These are phyloP conservation scores for Tychaedon coryphoeus DNA, from an alignment of 2,113 vertebrate genomes.

Conservation along the genomic window DNA sequence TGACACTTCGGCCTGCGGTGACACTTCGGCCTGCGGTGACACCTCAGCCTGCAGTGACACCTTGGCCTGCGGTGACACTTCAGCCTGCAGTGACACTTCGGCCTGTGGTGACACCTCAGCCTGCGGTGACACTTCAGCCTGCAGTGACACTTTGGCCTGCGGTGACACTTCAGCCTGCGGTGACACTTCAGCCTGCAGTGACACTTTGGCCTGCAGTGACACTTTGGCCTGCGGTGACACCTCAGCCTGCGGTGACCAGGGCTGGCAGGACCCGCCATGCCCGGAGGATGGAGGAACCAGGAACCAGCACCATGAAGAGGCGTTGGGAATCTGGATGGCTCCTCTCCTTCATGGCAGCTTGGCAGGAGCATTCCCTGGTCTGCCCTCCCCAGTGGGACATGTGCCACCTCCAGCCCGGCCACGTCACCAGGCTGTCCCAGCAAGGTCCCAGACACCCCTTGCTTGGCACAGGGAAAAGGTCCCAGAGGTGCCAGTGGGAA, in stretches of 20 bases:
- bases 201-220: accelerated
- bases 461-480: neutral
- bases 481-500: neutral
- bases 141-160: accelerated
- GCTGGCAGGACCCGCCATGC: accelerated
- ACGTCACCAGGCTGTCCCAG: accelerated
- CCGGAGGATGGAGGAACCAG: accelerated
- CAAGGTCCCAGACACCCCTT: neutral
- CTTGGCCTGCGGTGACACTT: too few species aligned
- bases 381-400: accelerated
- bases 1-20: neutral
- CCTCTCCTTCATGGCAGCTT: neutral
- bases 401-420: neutral
- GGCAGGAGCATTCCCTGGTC: neutral
- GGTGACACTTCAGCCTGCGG: accelerated
- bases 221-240: neutral
- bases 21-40: accelerated
- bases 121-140: accelerated
- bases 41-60: accelerated
- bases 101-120: accelerated
- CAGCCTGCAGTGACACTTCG: accelerated
- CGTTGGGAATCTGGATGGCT: neutral
- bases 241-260: accelerated
- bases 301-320: accelerated
- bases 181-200: accelerated